Percentiles rank a stretch among this genome's conserved stretches.
Evolutionary conservation across 1,140 invertebrate species (phyloP).

Genomic region (Araneus ventricosus): DNA sequence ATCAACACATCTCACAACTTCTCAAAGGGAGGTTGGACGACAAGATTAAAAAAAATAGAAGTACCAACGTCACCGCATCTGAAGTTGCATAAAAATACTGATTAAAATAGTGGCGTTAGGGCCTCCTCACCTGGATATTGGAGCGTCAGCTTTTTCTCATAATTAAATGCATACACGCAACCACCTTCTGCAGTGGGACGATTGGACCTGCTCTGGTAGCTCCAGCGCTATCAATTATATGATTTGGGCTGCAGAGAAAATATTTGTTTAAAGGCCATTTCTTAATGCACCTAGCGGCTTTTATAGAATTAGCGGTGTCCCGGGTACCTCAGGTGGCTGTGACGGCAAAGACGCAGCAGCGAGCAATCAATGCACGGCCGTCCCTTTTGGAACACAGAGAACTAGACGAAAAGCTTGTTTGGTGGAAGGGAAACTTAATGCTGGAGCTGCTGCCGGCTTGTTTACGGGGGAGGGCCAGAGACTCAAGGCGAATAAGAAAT

Average conservation of each 20-base stretch:
- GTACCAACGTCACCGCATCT: not conserved
- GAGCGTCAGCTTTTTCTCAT: constrained; percentile 51
- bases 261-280: constrained; percentile 73
- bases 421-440: constrained; percentile 40
- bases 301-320: constrained; percentile 62
- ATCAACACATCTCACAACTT: not conserved
- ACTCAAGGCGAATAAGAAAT: constrained; percentile 52
- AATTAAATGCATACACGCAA: constrained; percentile 59
- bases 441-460: constrained; percentile 22
- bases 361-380: constrained; percentile 55
- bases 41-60: not conserved
- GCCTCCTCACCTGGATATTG: not conserved
- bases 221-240: constrained; percentile 70
- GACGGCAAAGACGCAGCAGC: not conserved
- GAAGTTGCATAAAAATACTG: constrained; percentile 23
- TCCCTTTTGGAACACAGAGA: constrained; percentile 40
- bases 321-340: constrained; percentile 56
- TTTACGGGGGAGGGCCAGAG: constrained; percentile 31
- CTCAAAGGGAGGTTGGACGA: not conserved
- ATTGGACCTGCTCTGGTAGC: constrained; percentile 7
- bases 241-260: constrained; percentile 65
- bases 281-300: constrained; percentile 72
- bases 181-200: not conserved
- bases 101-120: constrained; percentile 16
- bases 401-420: constrained; percentile 32